A percentile compares a stretch with the other conserved stretches of the same genome.
phyloP scores from a whole-genome alignment of 1,140 invertebrate species.

The Metaphire vulgaris region DNA sequence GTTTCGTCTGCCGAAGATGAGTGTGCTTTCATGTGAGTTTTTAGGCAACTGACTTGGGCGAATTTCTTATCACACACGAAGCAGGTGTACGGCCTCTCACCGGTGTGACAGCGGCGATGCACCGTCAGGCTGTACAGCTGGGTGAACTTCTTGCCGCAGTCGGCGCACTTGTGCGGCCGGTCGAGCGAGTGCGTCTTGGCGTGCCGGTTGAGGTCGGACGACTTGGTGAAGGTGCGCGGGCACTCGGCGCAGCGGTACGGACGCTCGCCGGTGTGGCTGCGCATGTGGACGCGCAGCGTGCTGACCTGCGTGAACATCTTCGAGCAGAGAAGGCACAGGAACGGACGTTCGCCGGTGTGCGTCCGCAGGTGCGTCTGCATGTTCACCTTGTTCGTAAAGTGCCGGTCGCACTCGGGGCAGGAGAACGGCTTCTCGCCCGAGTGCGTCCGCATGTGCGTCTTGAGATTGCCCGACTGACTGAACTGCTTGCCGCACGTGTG shows the following conservation, averaged over 20 bases:
- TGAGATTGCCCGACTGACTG: constrained; percentile 94
- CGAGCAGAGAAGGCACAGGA: constrained; percentile 24
- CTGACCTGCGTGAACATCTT: constrained; percentile 50
- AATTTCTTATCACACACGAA: constrained; percentile 19
- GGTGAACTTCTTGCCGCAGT: constrained; percentile 11
- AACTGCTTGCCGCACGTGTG: constrained; percentile 83
- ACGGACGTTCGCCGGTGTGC: constrained; percentile 35
- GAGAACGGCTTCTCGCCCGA: constrained; percentile 79
- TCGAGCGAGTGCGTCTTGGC: constrained; percentile 86
- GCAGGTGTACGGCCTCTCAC: constrained; percentile 5
- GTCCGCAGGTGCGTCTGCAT: constrained; percentile 32
- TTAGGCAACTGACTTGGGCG: constrained; percentile 19
- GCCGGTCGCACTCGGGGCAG: constrained; percentile 26
- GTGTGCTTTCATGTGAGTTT: constrained; percentile 16
- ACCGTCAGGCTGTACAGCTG: constrained; percentile 17
- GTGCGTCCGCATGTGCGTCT: constrained; percentile 93
- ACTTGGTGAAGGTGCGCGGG: constrained; percentile 48
- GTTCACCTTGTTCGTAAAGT: constrained; percentile 21
- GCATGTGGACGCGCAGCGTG: constrained; percentile 71
- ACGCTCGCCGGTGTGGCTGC: constrained; percentile 80
- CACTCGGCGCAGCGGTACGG: constrained; percentile 77
- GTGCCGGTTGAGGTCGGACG: constrained; percentile 54
- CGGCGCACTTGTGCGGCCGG: constrained; percentile 66
- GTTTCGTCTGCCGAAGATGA: no score
- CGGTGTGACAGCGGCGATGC: constrained; percentile 8